Base-by-base conservation (phyloP, 64 coral and sea anemone genomes). In the Catalaphyllia jardinei region DNA sequence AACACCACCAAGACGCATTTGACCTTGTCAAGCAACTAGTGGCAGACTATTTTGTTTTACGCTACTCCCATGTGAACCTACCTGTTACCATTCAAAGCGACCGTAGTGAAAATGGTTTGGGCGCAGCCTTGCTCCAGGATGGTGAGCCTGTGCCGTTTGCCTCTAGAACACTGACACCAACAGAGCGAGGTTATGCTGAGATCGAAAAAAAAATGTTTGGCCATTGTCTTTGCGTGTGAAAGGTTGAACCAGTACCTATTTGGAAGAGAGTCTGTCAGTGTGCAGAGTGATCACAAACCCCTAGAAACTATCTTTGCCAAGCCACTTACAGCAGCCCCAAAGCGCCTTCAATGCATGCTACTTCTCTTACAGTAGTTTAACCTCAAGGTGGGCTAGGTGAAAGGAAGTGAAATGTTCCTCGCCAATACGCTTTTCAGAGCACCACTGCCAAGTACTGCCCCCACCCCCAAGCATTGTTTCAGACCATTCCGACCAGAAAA, bases 1-100 rank as follows among this genome's bases (percentile, higher is more conserved):
- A 86, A 29, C 59, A 92, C 11, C 90, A 79, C 51, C 46, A 79
- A 72, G 83, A 92, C 59, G 82, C 82, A 67, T 92, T 87, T 28
- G 74, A 77, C 90, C 19, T 29, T 18, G 52, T 39, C 54, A 87
- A 87, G 16, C 19, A 86, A 78, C 73, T 71, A 38, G 51, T 92
- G 19, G 71, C 82, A 60, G 18, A 67, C 50, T n/a, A n/a, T n/a
- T n/a, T n/a, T n/a, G n/a, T n/a, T n/a, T n/a, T n/a, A n/a, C n/a
- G n/a, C n/a, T n/a, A n/a, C n/a, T n/a, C n/a, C n/a, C n/a, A n/a
- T n/a, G n/a, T n/a, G n/a, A n/a, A n/a, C n/a, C n/a, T 19, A 52
- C 59, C 33, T 0, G 78, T 90, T 29, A 90, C 54, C 7, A 74
- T 90, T 22, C 31, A n/a, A 7, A 74, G 64, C 60, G 31, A 75